Base-by-base conservation (phyloP, 2,888 invertebrate species). In the Lithosia quadra region DNA sequence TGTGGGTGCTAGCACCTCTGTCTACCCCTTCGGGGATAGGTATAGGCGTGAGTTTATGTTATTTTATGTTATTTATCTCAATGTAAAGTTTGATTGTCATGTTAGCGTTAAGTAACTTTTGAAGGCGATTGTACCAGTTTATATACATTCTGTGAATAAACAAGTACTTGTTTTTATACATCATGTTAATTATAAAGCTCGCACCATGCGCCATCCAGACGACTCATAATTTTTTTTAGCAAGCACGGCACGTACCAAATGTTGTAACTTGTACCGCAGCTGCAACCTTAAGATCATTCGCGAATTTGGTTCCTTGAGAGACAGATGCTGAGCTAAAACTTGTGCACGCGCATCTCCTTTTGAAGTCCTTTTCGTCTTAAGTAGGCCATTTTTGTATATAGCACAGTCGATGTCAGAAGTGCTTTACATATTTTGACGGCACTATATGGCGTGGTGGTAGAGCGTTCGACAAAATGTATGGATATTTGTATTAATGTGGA, bases 161-260 rank as follows among this genome's bases (percentile, higher is more conserved):
- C 15, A 24, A 7, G 1, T 18, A 28, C 49, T 22, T 39, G 24
- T 57, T 39, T 43, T 56, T 15, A 39, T 21, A 55, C 28, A 39
- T 61, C 28, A 80, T 84, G 84, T 83, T 82, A 78, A 75, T 77
- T 72, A 78, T 76, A 81, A 85, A 83, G 82, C 84, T 85, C 84
- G 83, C 15, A 15, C 62, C 24, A 53, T 53, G 3, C 36, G 36
- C 34, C 36, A 55, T 84, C 81, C 82, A 74, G 68, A 74, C 74
- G 65, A 73, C 64, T 57, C 39, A 5, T 58, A 59, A 64, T 83
- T 86, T 90, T n/a, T 91, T 88, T 85, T 86, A 78, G 28, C 0
- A 10, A 11, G 71, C 73, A 62, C 77, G 87, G 91, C 93, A 93
- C 93, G 94, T 90, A 92, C 94, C 94, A 94, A 94, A 93, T 93